A percentile compares a stretch with the other conserved stretches of the same genome.
phyloP scores from a whole-genome alignment of 2,888 invertebrate genomes.

The Nomada lathburiana region DNA sequence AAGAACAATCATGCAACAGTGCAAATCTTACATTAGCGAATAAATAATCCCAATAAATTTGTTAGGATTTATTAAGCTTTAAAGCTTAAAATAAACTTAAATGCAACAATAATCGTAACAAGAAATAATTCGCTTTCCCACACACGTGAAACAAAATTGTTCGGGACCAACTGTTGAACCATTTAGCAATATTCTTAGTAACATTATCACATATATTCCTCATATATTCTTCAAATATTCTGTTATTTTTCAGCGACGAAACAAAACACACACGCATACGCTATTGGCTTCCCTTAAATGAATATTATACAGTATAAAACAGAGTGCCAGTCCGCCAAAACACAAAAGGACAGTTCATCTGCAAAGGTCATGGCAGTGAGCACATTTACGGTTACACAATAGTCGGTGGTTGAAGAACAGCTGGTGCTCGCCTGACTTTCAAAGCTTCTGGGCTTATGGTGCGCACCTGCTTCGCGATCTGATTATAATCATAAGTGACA shows the following conservation, averaged over 20 bases:
- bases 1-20: neutral
- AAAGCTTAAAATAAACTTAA: constrained; percentile 11
- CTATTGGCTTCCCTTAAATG: neutral
- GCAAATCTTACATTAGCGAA: neutral
- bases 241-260: too few species aligned
- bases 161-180: neutral
- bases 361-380: constrained; percentile 42
- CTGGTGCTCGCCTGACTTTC: constrained; percentile 96
- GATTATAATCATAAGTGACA: constrained; percentile 82
- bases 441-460: constrained; percentile 90
- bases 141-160: constrained; percentile 13
- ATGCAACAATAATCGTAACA: constrained; percentile 23
- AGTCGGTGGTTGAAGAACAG: constrained; percentile 95
- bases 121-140: constrained; percentile 21
- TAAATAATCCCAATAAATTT: constrained; percentile 1
- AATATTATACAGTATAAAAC: neutral
- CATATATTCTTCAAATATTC: neutral
- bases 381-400: constrained; percentile 85
- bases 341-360: neutral
- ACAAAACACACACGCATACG: too few species aligned
- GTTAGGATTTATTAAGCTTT: too few species aligned
- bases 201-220: constrained; percentile 30
- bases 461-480: constrained; percentile 79
- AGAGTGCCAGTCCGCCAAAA: neutral
- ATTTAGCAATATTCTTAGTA: neutral